Percentiles rank a stretch among this genome's conserved stretches.
Evolutionary conservation across 2,888 invertebrate species (phyloP).

Genomic region (Koerneria pararmatus): DNA sequence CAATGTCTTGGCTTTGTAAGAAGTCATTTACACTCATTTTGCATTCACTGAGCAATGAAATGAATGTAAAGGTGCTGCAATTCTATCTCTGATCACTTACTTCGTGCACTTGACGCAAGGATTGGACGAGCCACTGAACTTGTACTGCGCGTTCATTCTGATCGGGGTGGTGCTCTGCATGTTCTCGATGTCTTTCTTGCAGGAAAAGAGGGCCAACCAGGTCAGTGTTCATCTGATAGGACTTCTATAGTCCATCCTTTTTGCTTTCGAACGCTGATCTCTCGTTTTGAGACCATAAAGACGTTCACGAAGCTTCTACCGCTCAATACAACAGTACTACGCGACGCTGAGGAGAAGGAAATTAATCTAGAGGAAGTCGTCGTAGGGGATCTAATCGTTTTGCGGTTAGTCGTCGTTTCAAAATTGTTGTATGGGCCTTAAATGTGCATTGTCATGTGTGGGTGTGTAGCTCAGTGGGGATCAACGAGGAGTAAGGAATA

Average conservation of each 20-base stretch:
- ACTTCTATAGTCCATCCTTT: background rate
- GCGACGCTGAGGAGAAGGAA: constrained; percentile 82
- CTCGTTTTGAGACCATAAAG: constrained; percentile 44
- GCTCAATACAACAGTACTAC: constrained; percentile 64
- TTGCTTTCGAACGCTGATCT: background rate
- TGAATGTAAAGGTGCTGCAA: constrained; percentile 35
- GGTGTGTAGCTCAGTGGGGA: too few relatives aligned
- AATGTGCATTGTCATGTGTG: too few relatives aligned
- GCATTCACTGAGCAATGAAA: background rate
- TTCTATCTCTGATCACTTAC: constrained; percentile 50
- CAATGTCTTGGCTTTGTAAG: too few relatives aligned
- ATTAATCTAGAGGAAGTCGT: constrained; percentile 56
- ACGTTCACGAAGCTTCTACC: constrained; percentile 49
- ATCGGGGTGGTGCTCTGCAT: constrained; percentile 44
- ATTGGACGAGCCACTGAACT: constrained; percentile 51
- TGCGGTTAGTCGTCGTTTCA: constrained; percentile 31
- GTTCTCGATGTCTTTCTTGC: constrained; percentile 52
- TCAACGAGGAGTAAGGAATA: too few relatives aligned
- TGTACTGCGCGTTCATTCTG: constrained; percentile 46
- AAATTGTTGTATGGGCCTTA: too few relatives aligned
- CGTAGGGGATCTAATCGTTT: constrained; percentile 58
- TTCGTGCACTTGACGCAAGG: constrained; percentile 56
- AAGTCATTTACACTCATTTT: too few relatives aligned
- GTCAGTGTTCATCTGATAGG: too few relatives aligned
- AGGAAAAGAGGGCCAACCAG: constrained; percentile 51